Evolutionary conservation across 1,140 invertebrate genomes (phyloP).

Genomic region (Ericerus pela): DNA sequence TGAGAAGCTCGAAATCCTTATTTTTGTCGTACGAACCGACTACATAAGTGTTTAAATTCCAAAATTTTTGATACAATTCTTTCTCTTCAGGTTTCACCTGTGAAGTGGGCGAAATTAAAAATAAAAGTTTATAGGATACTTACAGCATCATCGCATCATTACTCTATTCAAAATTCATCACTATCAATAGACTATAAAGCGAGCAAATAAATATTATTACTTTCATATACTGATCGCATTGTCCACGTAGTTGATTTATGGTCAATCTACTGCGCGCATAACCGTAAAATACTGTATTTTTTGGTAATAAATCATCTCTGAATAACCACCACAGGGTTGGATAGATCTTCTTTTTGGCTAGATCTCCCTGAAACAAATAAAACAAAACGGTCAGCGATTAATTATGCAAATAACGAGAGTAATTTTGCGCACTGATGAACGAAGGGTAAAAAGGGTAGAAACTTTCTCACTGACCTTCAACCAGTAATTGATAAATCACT

Average conservation of each 20-base stretch:
- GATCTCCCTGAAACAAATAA: constrained; percentile 55
- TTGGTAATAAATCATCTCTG: constrained; percentile 76
- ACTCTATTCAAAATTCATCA: no score
- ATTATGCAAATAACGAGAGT: neutral
- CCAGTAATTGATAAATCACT: no score
- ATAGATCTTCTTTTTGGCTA: constrained; percentile 98
- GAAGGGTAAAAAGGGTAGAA: no score
- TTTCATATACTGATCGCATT: constrained; percentile 69
- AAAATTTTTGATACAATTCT: constrained; percentile 67
- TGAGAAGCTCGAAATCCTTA: constrained; percentile 62
- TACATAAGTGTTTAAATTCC: constrained; percentile 74
- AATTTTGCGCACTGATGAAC: no score
- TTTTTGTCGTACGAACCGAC: constrained; percentile 66
- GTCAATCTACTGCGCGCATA: constrained; percentile 80
- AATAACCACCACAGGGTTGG: constrained; percentile 95
- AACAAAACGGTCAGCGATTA: constrained; percentile 3
- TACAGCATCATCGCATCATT: no score
- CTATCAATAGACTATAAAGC: no score
- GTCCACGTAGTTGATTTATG: constrained; percentile 51
- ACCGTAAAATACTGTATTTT: constrained; percentile 76
- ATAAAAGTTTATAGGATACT: no score
- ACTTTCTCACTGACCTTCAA: no score
- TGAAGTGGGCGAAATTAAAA: no score
- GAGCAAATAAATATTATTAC: no score
- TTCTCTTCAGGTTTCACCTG: constrained; percentile 54